Evolutionary conservation across 2,797 vertebrate species (phyloP), one percentile per base, ranked within the genome.

Genomic region (Darevskia nairensis): DNA sequence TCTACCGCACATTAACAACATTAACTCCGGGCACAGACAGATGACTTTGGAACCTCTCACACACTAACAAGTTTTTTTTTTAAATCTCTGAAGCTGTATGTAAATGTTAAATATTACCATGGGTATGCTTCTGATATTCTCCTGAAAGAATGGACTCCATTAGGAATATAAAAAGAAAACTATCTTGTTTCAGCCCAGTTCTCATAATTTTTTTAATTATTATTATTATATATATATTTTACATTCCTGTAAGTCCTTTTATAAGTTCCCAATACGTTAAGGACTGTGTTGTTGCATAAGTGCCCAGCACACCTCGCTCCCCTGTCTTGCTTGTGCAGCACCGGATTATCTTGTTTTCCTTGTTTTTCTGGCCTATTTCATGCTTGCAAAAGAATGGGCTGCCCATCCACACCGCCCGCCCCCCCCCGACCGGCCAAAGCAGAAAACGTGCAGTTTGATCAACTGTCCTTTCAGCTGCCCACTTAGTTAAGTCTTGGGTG

Each of bases 291-390:
- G 32, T n/a, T 71, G 81, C 29, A 68, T 79, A 32, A 29, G 23
- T 81, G 66, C 59, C 9, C 69, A 72, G 25, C 17, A 69, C 29
- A 72, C 35, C 23, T 78, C 78, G 11, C 59, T 27, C 7, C 10
- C 13, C 50, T 19, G 39, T 74, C 39, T 15, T 39, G 6, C 19
- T 10, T 68, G 35, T 4, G 0, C n/a, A 6, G 19, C 61, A 55
- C 84, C 59, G 13, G 41, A 76, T 44, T 79, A 80, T 88, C 59
- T 79, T 41, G 85, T 86, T 78, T 61, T 50, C 19, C 59, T 59
- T 80, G 83, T 85, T 79, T 81, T n/a, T 3, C 29, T 44, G 35
- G 2, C 72, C 66, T 1, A 29, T 76, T 21, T 80, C 66, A 68
- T 79, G 68, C 83, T 71, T 82, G 5, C 19, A 61, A n/a, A 75